Base-by-base conservation (phyloP, 2,797 vertebrate species). In the Lutjanus campechanus region DNA sequence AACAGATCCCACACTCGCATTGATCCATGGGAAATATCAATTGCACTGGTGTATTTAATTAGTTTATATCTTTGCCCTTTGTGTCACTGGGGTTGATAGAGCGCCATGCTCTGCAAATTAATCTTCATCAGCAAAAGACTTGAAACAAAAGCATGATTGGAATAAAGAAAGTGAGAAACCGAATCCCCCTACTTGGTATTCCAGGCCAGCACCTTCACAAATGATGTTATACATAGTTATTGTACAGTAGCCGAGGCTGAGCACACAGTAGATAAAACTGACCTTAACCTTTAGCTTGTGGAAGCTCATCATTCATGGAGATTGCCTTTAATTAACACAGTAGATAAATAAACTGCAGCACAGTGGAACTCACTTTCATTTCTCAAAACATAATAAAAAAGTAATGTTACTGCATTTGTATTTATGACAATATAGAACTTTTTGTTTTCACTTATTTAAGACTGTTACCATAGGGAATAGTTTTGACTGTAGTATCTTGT, bases 21-120 rank as follows among this genome's bases (percentile, higher is more conserved):
- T 93, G 94, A 94, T 95, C 93, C 86, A 62, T 87, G 83, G 87
- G 90, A 93, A 93, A 92, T 91, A 90, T 94, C 91, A 91, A 90
- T 94, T 91, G 89, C 88, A 84, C 89, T 87, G 82, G 85, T 93
- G 90, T 90, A 89, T 95, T 95, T 95, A 94, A 95, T 96, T 94
- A 91, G 89, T 92, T 90, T 90, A 85, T 92, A 89, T 93, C 90
- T 94, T 86, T 92, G 89, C 87, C 91, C 91, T 90, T 93, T 94
- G 90, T 94, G 93, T 92, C 92, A 85, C 74, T 41, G 83, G 86
- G 91, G 90, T 91, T 94, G 93, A 95, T 93, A 76, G 88, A 93
- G 86, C 84, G 50, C 81, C 80, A 85, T 79, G 83, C 89, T 89
- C 82, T 63, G 90, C 91, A 94, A 91, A 95, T 95, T 92, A 95